These are phyloP conservation scores for Drosophila bocki DNA, from an alignment of 1,140 invertebrate species.

Conservation along the genomic window DNA sequence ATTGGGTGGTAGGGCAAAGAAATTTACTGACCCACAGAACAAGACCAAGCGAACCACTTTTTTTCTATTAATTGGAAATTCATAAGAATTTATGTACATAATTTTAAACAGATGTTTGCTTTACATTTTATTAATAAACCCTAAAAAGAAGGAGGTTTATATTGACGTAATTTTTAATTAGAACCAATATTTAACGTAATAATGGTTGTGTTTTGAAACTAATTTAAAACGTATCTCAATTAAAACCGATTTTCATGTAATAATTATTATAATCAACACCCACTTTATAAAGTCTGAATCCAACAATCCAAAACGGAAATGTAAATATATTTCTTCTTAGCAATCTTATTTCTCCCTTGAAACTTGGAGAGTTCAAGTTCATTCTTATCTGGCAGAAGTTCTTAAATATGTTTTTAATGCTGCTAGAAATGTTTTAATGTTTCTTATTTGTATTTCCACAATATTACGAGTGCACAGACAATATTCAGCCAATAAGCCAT, in stretches of 20 bases:
- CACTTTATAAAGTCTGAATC: not conserved
- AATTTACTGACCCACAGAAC: too few relatives aligned
- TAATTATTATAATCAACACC: not conserved
- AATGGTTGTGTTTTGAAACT: too few relatives aligned
- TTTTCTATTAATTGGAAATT: too few relatives aligned
- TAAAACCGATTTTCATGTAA: too few relatives aligned
- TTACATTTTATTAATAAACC: too few relatives aligned
- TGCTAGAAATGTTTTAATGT: not conserved
- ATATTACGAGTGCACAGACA: conserved; percentile 1
- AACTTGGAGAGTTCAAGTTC: conserved; percentile 34
- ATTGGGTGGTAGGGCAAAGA: too few relatives aligned
- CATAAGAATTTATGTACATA: too few relatives aligned
- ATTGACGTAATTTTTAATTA: not conserved
- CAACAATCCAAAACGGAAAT: conserved; percentile 1
- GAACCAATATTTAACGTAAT: not conserved
- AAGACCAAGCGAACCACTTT: too few relatives aligned
- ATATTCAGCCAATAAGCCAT: conserved; percentile 19
- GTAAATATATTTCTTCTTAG: not conserved
- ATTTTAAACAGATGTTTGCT: too few relatives aligned
- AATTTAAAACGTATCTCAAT: too few relatives aligned
- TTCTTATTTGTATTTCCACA: not conserved
- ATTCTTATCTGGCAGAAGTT: conserved; percentile 26
- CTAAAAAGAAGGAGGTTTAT: not conserved
- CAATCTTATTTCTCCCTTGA: not conserved
- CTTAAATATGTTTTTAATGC: conserved; percentile 1